Conservation (phyloP, 2,797 vertebrate species). For the Fringilla coelebs region DNA sequence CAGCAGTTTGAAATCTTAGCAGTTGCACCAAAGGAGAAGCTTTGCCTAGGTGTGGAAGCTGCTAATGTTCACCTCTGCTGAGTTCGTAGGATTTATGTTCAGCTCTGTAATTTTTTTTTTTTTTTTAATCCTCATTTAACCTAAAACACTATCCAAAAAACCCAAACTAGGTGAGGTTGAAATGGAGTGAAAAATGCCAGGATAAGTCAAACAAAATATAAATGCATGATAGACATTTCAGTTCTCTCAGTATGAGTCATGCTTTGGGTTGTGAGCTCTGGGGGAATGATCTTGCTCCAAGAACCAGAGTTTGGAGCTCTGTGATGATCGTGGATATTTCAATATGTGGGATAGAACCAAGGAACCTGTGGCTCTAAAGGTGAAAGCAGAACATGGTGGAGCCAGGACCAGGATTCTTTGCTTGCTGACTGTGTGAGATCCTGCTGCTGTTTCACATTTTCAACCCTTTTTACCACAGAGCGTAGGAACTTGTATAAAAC, state of each 20-base stretch:
- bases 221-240: background rate
- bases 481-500: background rate
- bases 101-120: background rate
- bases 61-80: background rate
- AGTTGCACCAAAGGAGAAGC: background rate
- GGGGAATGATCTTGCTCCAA: background rate
- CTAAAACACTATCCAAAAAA: background rate
- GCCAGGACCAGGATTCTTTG: background rate
- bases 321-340: fast-evolving
- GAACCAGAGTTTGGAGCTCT: background rate
- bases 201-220: background rate
- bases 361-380: background rate
- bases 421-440: background rate
- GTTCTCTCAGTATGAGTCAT: background rate
- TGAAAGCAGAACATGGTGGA: background rate
- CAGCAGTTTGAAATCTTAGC: background rate
- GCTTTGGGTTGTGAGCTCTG: background rate
- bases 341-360: background rate
- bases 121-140: background rate
- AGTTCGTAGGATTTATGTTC: background rate
- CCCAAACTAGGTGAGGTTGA: background rate
- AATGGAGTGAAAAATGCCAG: background rate
- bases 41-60: background rate
- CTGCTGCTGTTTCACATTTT: background rate
- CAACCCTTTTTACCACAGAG: background rate